Conservation (phyloP, 2,888 invertebrate species). For the Cenopis cana region DNA sequence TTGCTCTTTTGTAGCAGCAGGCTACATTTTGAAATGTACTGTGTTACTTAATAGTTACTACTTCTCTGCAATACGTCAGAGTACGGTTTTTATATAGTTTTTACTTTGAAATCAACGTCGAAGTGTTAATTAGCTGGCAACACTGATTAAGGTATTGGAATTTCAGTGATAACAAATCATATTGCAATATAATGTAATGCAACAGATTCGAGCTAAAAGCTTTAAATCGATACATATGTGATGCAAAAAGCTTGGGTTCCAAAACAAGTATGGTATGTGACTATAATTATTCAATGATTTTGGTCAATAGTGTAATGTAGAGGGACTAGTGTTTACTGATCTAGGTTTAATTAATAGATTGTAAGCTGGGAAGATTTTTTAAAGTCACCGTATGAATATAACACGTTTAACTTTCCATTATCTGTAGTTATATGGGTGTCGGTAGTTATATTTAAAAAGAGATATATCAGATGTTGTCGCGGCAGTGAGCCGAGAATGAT, state of each 20-base stretch:
- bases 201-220: neutral
- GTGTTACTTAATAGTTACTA: slow-evolving; percentile 2
- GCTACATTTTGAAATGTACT: slow-evolving; percentile 21
- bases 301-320: slow-evolving; percentile 50
- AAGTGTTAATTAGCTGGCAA: slow-evolving; percentile 3
- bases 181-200: neutral
- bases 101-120: neutral
- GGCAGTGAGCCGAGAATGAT: no score
- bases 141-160: neutral
- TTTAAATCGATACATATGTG: no score
- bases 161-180: neutral
- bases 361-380: slow-evolving; percentile 58
- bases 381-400: slow-evolving; percentile 13
- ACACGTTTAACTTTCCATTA: slow-evolving; percentile 33
- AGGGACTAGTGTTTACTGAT: slow-evolving; percentile 59
- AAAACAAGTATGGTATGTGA: neutral
- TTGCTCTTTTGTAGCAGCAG: neutral
- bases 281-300: slow-evolving; percentile 32
- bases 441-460: slow-evolving; percentile 6
- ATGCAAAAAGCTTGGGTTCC: neutral
- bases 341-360: slow-evolving; percentile 59
- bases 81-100: slow-evolving; percentile 16
- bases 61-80: slow-evolving; percentile 11
- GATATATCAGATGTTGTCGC: no score
- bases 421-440: slow-evolving; percentile 5